Conservation (phyloP, 2,113 vertebrate species). For the Aegithalos caudatus region DNA sequence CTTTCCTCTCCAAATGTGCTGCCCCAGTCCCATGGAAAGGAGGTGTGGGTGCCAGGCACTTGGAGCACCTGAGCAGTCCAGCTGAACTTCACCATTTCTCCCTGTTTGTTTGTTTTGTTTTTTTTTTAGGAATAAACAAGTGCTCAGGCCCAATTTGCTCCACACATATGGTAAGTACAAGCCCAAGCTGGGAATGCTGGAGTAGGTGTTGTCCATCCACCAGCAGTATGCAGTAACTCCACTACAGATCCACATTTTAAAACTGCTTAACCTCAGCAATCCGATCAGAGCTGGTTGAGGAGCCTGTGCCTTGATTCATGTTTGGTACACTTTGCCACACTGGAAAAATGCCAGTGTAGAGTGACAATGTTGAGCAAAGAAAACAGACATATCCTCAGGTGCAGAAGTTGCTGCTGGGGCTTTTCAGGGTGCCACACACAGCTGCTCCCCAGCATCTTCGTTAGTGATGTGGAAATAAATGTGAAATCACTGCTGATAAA, state of each 20-base stretch:
- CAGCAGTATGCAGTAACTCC: background rate
- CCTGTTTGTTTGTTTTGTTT: no score
- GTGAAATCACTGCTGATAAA: background rate
- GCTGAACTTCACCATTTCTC: constrained; percentile 3
- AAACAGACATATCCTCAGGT: background rate
- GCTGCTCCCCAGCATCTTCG: fast-evolving
- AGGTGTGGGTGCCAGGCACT: background rate
- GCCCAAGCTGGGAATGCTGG: constrained; percentile 36
- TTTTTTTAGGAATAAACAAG: background rate
- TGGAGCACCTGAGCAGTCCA: background rate
- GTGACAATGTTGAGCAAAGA: background rate
- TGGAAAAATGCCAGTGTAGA: background rate
- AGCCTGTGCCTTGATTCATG: background rate
- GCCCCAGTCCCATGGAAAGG: background rate
- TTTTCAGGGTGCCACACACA: background rate
- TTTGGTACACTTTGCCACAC: background rate
- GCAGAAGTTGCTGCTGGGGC: background rate
- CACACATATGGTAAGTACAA: background rate
- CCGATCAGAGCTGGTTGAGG: background rate
- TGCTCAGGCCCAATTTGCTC: background rate
- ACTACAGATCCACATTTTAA: background rate
- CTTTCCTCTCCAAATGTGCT: fast-evolving
- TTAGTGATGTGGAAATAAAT: constrained; percentile 15
- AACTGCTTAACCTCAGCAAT: background rate
- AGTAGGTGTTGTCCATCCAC: background rate